A percentile compares a stretch with the other conserved stretches of the same genome.
Evolutionary conservation across 2,888 invertebrate genomes (phyloP).

Genomic region (Xestobium rufovillosum): DNA sequence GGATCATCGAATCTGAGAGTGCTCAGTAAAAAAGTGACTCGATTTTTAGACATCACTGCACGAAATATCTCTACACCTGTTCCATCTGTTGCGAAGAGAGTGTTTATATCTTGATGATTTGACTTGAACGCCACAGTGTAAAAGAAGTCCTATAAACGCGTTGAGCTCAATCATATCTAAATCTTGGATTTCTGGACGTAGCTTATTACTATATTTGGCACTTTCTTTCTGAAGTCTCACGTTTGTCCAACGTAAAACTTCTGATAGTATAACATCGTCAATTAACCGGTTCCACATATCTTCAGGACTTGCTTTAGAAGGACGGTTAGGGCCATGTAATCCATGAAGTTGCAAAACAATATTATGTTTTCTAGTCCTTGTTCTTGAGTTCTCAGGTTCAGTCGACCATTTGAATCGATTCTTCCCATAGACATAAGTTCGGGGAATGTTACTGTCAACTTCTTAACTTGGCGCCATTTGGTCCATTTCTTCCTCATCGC

Average conservation of each 20-base stretch:
- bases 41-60: constrained; percentile 10
- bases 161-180: too few relatives aligned
- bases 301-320: not conserved
- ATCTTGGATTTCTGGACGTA: too few relatives aligned
- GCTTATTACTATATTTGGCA: too few relatives aligned
- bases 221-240: too few relatives aligned
- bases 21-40: constrained; percentile 13
- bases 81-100: constrained; percentile 11
- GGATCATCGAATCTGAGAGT: constrained; percentile 17
- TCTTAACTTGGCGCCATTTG: too few relatives aligned
- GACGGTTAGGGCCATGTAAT: constrained; percentile 3
- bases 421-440: not conserved
- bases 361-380: not conserved
- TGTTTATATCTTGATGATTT: constrained; percentile 12
- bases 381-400: not conserved
- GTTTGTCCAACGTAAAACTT: too few relatives aligned
- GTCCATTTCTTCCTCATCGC: too few relatives aligned
- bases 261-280: constrained; percentile 3
- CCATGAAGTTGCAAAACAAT: constrained; percentile 2
- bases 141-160: too few relatives aligned
- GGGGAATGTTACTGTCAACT: not conserved
- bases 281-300: constrained; percentile 7
- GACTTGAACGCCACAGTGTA: constrained; percentile 14
- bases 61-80: constrained; percentile 16
- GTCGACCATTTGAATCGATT: constrained; percentile 4